A percentile compares a stretch with the other conserved stretches of the same genome.
phyloP scores from a whole-genome alignment of 2,113 vertebrate species.

The Pseudopodoces humilis region DNA sequence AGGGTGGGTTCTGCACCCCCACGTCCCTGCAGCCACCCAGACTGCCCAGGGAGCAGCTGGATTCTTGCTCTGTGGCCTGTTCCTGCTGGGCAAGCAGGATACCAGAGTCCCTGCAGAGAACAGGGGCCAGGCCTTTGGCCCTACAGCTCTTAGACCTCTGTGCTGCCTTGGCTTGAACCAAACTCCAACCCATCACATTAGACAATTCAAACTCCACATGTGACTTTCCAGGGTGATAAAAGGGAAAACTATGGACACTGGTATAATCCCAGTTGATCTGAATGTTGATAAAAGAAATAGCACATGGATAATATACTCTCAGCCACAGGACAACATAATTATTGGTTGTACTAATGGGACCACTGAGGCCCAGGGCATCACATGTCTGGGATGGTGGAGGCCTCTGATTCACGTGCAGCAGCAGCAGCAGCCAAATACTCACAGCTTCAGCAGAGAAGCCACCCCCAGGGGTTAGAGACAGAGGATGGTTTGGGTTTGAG shows the following conservation, averaged over 20 bases:
- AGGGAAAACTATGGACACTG: background rate
- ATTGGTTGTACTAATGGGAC: background rate
- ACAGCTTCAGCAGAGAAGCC: background rate
- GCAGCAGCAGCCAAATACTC: background rate
- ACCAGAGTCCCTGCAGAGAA: background rate
- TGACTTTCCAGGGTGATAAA: background rate
- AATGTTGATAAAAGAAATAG: background rate
- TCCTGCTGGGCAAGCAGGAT: background rate
- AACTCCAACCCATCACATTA: rapidly evolving
- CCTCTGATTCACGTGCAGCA: background rate
- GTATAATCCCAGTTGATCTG: background rate
- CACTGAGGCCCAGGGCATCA: background rate
- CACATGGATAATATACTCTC: background rate
- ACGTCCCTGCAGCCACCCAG: background rate
- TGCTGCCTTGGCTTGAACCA: background rate
- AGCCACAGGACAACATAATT: background rate
- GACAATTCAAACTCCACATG: background rate
- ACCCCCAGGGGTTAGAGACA: background rate
- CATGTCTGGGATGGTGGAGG: background rate
- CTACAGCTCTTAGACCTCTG: background rate
- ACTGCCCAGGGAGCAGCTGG: background rate
- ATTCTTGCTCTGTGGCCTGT: background rate
- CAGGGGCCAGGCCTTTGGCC: background rate
- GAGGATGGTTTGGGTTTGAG: background rate
- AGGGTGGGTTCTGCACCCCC: background rate